Base-by-base conservation (phyloP, 2,113 vertebrate genomes). In the Benitochromis conjunctus region DNA sequence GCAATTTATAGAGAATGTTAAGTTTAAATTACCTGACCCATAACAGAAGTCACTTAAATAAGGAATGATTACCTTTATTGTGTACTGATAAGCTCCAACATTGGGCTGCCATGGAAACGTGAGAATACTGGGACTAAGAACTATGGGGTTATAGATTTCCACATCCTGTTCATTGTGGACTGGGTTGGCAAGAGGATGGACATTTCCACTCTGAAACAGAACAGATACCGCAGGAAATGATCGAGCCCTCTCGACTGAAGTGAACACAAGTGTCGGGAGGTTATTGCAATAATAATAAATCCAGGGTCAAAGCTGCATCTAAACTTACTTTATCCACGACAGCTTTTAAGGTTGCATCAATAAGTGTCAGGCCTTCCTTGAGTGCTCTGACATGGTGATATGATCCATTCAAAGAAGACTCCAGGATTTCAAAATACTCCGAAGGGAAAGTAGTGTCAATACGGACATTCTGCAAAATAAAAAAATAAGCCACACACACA, bases 81-180 rank as follows among this genome's bases (percentile, higher is more conserved):
- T 96, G 88, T 99, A 97, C 92, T 98, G 98, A 95, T 99, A 99
- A 7, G 96, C 95, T 80, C 97, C 98, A 4, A 97, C 95, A 93
- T 96, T 97, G 6, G 98, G 97, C 92, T 99, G 98, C 99, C 99
- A 99, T n/a, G 98, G 98, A 94, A 99, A 99, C 0, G 97, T 97
- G 89, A 99, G 95, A 93, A 99, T 96, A 89, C 95, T 95, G 7
- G 98, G 98, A 21, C 90, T 93, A 19, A 99, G 97, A 18, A 97
- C 92, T 90, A 99, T 98, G 9, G 98, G 98, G 58, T 97, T 85
- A 69, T 97, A 97, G 85, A 99, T 97, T 92, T 99, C 98, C 18
- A 98, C 97, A 56, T 99, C 98, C 94, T 99, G 99, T 89, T 98
- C 97, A 92, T 97, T 99, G 93, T 91, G 93, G 78, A 99, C 96